Base-by-base conservation (phyloP, 2,888 invertebrate genomes). In the Apotomis capreana region DNA sequence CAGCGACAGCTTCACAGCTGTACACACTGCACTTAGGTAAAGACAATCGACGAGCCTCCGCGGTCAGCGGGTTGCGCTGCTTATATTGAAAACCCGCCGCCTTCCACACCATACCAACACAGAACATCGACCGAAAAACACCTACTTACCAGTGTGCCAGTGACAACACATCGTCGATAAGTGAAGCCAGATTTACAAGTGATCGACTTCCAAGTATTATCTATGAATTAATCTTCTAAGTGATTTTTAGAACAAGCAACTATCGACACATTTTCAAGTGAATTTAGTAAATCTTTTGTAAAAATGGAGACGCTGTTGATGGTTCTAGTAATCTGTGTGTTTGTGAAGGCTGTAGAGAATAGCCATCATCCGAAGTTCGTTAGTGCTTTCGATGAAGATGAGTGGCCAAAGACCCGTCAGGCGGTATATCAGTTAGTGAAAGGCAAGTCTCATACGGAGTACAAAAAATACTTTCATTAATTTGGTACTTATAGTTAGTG, bases 41-140 rank as follows among this genome's bases (percentile, higher is more conserved):
- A 61, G 67, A 67, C 37, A 67, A 70, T 70, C 77, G 73, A 1
- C 64, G 57, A 65, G 65, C 65, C 65, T 57, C 65, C 65, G 10
- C 52, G 10, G 55, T 40, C 64, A 57, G 65, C 46, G n/a, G 40
- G 26, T 36, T 8, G 36, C 9, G 46, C 44, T 55, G 26, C 57
- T 89, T 92, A 91, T 89, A 92, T 89, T 84, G 85, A 83, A 83
- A 83, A 82, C 80, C 81, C 80, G 83, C 76, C 74, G 80, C 80
- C 79, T 77, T 76, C 77, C 76, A 81, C 81, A 82, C 76, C 92
- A 92, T 79, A 89, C 81, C 80, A 84, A 80, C 86, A 79, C 85
- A 84, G 85, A 83, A 81, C 85, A 87, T 76, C 87, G 78, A 80
- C 80, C 81, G 78, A 83, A 84, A 74, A 82, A 84, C 89, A 92